Evolutionary conservation across 1,140 invertebrate species (phyloP).

Genomic region (Macrosteles quadrilineatus): DNA sequence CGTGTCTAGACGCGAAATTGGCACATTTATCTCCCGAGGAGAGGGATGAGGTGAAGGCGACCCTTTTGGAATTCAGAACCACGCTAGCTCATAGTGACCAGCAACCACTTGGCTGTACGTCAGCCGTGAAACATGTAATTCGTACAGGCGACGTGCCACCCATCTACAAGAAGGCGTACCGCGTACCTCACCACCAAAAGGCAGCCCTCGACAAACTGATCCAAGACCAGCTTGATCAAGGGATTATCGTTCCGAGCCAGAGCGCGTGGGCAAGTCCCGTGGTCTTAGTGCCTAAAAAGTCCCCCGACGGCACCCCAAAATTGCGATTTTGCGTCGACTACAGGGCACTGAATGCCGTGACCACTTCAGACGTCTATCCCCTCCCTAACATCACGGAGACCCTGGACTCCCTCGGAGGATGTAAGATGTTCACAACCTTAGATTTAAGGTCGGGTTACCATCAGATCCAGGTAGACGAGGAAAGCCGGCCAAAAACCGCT

Average conservation of each 20-base stretch:
- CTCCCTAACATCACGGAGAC: too few species aligned
- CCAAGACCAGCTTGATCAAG: background rate
- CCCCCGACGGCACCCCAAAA: background rate
- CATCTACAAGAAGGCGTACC: background rate
- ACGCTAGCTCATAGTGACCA: background rate
- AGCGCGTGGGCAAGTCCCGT: background rate
- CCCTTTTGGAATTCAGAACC: background rate
- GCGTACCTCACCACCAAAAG: background rate
- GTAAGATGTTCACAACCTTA: constrained; percentile 39
- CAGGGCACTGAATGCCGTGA: background rate
- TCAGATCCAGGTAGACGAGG: too few species aligned
- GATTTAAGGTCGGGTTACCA: constrained; percentile 41
- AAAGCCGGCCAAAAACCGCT: constrained; percentile 31
- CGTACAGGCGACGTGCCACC: background rate
- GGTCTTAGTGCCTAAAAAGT: background rate
- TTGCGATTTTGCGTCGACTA: background rate
- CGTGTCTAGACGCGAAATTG: background rate
- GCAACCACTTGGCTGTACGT: background rate
- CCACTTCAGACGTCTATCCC: too few species aligned
- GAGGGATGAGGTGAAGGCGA: background rate
- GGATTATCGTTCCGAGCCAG: background rate
- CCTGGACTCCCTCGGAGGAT: constrained; percentile 48
- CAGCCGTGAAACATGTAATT: background rate
- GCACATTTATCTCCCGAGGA: background rate
- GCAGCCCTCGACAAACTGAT: background rate